These are phyloP conservation scores for Strigops habroptila DNA, from an alignment of 2,113 vertebrate species.

Conservation along the genomic window DNA sequence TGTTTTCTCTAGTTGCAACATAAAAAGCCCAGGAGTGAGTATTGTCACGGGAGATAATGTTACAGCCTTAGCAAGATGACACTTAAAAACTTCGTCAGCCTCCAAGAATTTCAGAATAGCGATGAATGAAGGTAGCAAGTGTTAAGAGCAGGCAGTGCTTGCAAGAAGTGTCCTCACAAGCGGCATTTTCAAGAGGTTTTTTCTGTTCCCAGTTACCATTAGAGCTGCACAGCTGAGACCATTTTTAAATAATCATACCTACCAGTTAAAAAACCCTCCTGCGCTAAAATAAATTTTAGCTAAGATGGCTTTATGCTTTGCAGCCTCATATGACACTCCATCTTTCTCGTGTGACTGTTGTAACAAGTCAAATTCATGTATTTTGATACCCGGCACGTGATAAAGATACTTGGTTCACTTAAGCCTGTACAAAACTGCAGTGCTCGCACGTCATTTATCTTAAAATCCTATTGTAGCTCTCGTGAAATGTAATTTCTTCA, in stretches of 20 bases:
- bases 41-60: background rate
- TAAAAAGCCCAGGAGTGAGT: background rate
- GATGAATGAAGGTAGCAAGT: background rate
- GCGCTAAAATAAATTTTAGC: background rate
- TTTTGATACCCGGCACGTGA: background rate
- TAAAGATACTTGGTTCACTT: conserved; percentile 28
- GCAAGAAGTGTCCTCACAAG: background rate
- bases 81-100: conserved; percentile 15
- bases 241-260: background rate
- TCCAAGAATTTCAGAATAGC: background rate
- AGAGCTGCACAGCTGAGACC: background rate
- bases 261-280: background rate
- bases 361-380: conserved; percentile 26
- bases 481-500: conserved; percentile 25
- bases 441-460: conserved; percentile 36
- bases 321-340: background rate
- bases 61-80: background rate
- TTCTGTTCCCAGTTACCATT: background rate
- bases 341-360: conserved; percentile 12
- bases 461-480: conserved; percentile 36
- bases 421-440: conserved; percentile 14
- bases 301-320: background rate
- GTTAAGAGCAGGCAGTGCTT: background rate
- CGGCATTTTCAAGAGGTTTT: background rate
- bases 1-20: background rate